Base-by-base conservation (phyloP, 2,113 vertebrate genomes). In the Promerops cafer region DNA sequence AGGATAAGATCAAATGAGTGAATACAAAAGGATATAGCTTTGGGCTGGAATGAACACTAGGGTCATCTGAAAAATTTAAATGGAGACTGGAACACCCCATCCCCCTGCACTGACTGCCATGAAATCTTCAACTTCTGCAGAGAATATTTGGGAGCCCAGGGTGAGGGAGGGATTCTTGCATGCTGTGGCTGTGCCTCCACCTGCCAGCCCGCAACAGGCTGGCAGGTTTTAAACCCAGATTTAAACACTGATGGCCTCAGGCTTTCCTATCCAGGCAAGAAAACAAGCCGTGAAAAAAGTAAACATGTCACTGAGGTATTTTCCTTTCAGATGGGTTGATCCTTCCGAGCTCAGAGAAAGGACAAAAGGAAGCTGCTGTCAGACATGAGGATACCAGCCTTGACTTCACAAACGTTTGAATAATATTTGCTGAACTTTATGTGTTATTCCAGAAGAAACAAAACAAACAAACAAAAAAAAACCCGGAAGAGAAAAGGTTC, bases 281-380 rank as follows among this genome's bases (percentile, higher is more conserved):
- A 97, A 96, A 93, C 90, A 96, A 90, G 71, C 93, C 70, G 87
- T 90, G 95, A 77, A 91, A 78, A 91, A 84, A 65, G 85, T 78
- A 88, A 95, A 93, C 82, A 94, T 75, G 81, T 89, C 93, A 96
- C 65, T 80, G 85, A 93, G 85, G 94, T 76, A 72, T 96, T 96
- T 96, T 87, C 63, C 64, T 83, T 87, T 74, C 65, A 53, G 42
- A 86, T 49, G 75, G 39, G 78, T 68, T 89, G 84, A n/a, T 94
- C 74, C 89, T 86, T 88, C 65, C 0, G 0, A 89, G 69, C 93
- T 91, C 47, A 59, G 56, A 42, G 92, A 78, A 22, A 64, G 70
- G 57, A 66, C 61, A 50, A 49, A 47, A 83, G 87, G 88, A 96
- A 94, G 53, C 57, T 84, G 86, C 86, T 52, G 53, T 86, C 83